Evolutionary conservation across 1,140 invertebrate species (phyloP).

Genomic region (Lordiphosa mommai): DNA sequence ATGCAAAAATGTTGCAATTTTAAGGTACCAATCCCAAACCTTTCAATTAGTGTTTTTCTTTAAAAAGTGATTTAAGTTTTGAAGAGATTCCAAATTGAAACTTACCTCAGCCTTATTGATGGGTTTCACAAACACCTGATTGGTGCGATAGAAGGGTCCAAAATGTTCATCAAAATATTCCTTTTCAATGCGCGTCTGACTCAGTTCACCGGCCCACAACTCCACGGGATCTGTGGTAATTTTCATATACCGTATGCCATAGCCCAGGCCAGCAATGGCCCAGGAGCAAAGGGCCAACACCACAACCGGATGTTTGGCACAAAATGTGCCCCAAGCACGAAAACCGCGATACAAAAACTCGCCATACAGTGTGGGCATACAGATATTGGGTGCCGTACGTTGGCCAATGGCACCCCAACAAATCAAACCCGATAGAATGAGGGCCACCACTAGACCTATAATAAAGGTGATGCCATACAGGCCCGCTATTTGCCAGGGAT

Average conservation of each 20-base stretch:
- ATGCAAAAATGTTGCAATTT: too few species aligned
- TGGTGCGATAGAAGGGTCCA: conserved; percentile 94
- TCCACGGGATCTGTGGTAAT: conserved; percentile 93
- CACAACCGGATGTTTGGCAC: conserved; percentile 83
- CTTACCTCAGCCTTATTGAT: conserved; percentile 58
- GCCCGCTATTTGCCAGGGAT: conserved; percentile 69
- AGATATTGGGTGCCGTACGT: conserved; percentile 1
- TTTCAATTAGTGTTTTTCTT: too few species aligned
- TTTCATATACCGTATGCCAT: conserved; percentile 84
- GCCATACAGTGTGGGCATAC: conserved; percentile 56
- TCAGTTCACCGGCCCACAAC: conserved; percentile 91
- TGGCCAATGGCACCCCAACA: conserved; percentile 29
- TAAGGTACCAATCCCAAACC: too few species aligned
- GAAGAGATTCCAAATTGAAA: too few species aligned
- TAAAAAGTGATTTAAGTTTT: too few species aligned
- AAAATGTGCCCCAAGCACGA: conserved; percentile 82
- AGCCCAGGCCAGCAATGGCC: conserved; percentile 82
- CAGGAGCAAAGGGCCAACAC: conserved; percentile 83
- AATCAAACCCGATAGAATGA: conserved; percentile 30
- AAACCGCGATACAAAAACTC: conserved; percentile 81
- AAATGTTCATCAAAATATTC: conserved; percentile 92
- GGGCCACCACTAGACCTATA: conserved; percentile 69
- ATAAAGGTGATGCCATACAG: conserved; percentile 77
- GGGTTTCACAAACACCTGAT: conserved; percentile 87
- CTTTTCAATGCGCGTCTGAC: conserved; percentile 88